Evolutionary conservation across 2,888 invertebrate species (phyloP).

Genomic region (Brachypalpus laphriformis): DNA sequence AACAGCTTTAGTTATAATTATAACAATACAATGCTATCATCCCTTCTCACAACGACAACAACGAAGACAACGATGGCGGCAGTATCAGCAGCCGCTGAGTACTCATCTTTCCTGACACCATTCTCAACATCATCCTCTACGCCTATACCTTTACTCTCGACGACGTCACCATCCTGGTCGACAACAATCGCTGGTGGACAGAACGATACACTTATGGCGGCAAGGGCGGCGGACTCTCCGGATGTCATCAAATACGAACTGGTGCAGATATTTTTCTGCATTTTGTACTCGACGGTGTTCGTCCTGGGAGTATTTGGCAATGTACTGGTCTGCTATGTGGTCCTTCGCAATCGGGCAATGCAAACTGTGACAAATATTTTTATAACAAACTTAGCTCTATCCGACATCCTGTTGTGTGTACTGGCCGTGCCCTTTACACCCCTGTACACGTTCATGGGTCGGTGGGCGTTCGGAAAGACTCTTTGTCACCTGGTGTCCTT

Average conservation of each 20-base stretch:
- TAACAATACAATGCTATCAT: slow-evolving; percentile 49
- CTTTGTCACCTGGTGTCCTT: slow-evolving; percentile 96
- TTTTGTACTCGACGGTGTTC: slow-evolving; percentile 84
- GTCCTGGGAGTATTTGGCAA: slow-evolving; percentile 95
- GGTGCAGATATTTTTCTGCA: slow-evolving; percentile 81
- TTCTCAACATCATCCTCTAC: slow-evolving; percentile 69
- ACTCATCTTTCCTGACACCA: slow-evolving; percentile 47
- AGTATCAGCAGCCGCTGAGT: slow-evolving; percentile 56
- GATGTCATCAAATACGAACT: slow-evolving; percentile 79
- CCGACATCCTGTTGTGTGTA: slow-evolving; percentile 96
- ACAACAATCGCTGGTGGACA: slow-evolving; percentile 69
- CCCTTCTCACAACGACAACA: slow-evolving; percentile 30
- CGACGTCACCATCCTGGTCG: slow-evolving; percentile 71
- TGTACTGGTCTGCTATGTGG: slow-evolving; percentile 95
- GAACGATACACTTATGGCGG: slow-evolving; percentile 62
- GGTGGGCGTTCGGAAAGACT: slow-evolving; percentile 96
- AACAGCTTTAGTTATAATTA: slow-evolving; percentile 52
- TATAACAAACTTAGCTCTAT: slow-evolving; percentile 97
- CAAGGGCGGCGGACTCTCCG: slow-evolving; percentile 50
- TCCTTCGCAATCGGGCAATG: slow-evolving; percentile 96
- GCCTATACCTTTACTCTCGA: slow-evolving; percentile 66
- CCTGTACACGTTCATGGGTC: slow-evolving; percentile 93
- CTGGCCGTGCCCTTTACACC: slow-evolving; percentile 98
- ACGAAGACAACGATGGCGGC: slow-evolving; percentile 21
- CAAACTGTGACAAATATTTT: slow-evolving; percentile 99